Conservation (phyloP, 2,797 vertebrate species). For the Yasuhikotakia modesta region DNA sequence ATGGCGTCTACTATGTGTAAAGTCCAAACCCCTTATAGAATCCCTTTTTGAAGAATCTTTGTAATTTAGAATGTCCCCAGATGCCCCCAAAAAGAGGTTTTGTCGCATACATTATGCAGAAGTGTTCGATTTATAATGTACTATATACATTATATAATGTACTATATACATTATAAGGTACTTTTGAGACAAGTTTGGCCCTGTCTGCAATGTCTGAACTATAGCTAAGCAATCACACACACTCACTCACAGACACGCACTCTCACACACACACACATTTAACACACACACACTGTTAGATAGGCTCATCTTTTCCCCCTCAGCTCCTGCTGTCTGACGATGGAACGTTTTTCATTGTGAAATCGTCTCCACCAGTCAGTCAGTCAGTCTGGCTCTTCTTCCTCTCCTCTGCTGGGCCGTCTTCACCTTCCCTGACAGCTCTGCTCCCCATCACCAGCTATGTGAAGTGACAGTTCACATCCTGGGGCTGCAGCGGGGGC, state of each 20-base stretch:
- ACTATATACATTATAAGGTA: too few relatives aligned
- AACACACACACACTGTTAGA: neutral
- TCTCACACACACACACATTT: neutral
- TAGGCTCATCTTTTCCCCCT: constrained; percentile 24
- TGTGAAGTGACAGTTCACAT: constrained; percentile 97
- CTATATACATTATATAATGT: neutral
- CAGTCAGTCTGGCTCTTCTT: constrained; percentile 33
- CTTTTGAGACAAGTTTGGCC: too few relatives aligned
- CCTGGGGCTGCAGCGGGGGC: constrained; percentile 89
- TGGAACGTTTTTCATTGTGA: constrained; percentile 81
- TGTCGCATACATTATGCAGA: too few relatives aligned
- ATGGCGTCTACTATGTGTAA: neutral
- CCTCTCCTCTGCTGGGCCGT: constrained; percentile 77
- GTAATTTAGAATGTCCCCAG: too few relatives aligned
- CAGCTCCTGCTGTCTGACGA: constrained; percentile 69
- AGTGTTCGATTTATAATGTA: neutral
- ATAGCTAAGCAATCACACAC: neutral
- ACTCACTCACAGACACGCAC: neutral
- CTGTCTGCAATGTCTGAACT: too few relatives aligned
- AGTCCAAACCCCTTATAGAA: too few relatives aligned
- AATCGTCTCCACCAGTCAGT: constrained; percentile 81
- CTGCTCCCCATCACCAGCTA: constrained; percentile 93
- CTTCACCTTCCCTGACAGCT: constrained; percentile 95
- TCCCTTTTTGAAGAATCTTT: too few relatives aligned
- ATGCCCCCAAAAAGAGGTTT: too few relatives aligned